These are phyloP conservation scores for Diuraphis noxia DNA, from an alignment of 1,140 invertebrate species.

Conservation along the genomic window DNA sequence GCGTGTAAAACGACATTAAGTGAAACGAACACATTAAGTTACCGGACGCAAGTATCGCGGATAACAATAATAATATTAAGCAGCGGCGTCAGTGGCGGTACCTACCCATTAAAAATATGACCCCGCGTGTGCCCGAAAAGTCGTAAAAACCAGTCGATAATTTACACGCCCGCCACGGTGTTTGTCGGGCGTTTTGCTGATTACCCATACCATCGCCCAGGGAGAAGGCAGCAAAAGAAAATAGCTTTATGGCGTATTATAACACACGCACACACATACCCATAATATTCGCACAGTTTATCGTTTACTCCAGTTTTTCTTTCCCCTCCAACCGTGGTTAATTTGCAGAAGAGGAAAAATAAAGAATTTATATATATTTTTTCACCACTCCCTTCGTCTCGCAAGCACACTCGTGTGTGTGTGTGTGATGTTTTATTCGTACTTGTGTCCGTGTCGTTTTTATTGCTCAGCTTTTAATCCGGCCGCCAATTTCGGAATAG, in stretches of 20 bases:
- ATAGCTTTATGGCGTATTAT: conserved; percentile 34
- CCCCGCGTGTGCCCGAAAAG: conserved; percentile 1
- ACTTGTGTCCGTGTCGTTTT: conserved; percentile 51
- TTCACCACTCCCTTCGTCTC: neutral
- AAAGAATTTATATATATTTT: conserved; percentile 46
- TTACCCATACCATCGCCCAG: neutral
- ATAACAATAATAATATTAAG: conserved; percentile 10
- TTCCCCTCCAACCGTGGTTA: conserved; percentile 43
- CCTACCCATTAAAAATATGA: neutral
- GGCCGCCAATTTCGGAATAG: conserved; percentile 38
- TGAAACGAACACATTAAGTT: neutral
- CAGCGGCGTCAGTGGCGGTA: neutral
- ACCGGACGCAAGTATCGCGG: neutral
- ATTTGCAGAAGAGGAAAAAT: conserved; percentile 46
- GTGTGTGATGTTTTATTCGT: conserved; percentile 45
- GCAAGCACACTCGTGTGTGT: neutral
- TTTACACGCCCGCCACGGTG: conserved; percentile 23
- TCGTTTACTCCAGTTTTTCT: conserved; percentile 33
- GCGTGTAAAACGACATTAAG: neutral
- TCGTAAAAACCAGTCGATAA: conserved; percentile 51
- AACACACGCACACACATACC: neutral
- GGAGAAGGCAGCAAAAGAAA: conserved; percentile 1
- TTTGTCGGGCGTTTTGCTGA: conserved; percentile 30
- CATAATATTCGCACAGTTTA: conserved; percentile 11
- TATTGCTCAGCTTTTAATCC: conserved; percentile 52